phyloP scores from a whole-genome alignment of 2,113 vertebrate species.

The Myotis davidii region DNA sequence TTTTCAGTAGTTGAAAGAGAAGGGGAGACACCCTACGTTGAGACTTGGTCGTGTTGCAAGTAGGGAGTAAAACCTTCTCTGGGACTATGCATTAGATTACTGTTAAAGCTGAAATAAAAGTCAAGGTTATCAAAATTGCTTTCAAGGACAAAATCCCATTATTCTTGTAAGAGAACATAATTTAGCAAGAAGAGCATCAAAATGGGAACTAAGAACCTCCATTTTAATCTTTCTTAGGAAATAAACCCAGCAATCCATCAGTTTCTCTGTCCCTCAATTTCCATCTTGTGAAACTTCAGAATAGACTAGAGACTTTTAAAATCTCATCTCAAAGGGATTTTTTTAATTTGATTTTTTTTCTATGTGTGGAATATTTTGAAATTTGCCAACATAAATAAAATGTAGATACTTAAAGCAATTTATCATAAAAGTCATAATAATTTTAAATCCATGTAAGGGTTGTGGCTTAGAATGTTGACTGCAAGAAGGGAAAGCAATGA shows the following conservation, averaged over 20 bases:
- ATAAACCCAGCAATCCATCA: not conserved
- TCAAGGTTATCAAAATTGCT: constrained; percentile 11
- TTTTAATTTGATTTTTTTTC: not conserved
- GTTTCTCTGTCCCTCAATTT: not conserved
- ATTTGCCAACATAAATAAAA: not conserved
- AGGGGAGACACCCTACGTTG: not conserved
- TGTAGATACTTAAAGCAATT: not conserved
- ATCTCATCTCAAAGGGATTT: not conserved
- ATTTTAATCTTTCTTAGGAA: not conserved
- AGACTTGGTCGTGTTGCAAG: not conserved
- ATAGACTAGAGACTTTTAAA: not conserved
- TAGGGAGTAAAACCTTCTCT: not conserved
- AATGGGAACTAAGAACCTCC: not conserved
- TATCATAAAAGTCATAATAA: not conserved
- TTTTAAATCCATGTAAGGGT: not conserved
- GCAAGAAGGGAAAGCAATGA: not conserved
- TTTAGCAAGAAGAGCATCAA: not conserved
- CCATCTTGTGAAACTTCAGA: not conserved
- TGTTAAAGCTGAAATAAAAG: not conserved
- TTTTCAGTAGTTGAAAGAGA: not conserved
- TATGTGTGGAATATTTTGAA: not conserved
- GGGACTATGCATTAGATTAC: not conserved
- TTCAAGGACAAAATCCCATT: constrained; percentile 39
- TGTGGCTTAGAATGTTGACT: not conserved
- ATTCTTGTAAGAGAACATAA: constrained; percentile 16